phyloP scores from a whole-genome alignment of 2,888 invertebrate genomes.

The Cyclophora punctaria region DNA sequence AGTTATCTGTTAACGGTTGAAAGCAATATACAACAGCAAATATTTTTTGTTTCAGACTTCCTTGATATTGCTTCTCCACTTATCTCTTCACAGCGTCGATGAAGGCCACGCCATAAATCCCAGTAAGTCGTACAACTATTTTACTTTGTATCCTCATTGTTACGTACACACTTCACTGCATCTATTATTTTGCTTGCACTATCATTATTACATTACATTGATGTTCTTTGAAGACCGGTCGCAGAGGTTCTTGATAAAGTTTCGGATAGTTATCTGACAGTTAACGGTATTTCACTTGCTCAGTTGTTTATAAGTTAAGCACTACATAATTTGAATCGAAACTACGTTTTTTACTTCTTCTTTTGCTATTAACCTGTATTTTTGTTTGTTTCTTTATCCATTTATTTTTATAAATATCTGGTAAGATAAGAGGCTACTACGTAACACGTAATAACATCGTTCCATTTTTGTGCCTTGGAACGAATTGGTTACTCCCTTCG shows the following conservation, averaged over 20 bases:
- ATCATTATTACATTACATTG: constrained; percentile 15
- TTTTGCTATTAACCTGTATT: too few species aligned
- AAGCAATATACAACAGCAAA: not conserved
- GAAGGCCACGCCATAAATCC: constrained; percentile 67
- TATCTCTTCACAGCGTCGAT: constrained; percentile 67
- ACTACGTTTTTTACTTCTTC: too few species aligned
- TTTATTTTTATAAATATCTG: too few species aligned
- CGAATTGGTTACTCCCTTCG: too few species aligned
- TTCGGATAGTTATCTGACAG: too few species aligned
- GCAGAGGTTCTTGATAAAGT: not conserved
- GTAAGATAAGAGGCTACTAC: too few species aligned
- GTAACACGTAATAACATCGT: too few species aligned
- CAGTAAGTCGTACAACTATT: constrained; percentile 45
- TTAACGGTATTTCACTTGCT: too few species aligned
- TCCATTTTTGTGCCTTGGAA: too few species aligned
- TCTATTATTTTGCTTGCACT: constrained; percentile 16
- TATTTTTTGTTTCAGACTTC: constrained; percentile 54
- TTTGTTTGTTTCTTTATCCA: too few species aligned
- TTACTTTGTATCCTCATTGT: constrained; percentile 22
- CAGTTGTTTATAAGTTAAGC: too few species aligned
- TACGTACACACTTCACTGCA: constrained; percentile 4
- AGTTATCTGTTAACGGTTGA: not conserved
- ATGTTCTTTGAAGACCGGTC: constrained; percentile 6
- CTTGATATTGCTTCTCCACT: constrained; percentile 57
- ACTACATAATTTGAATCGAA: too few species aligned